These are phyloP conservation scores for Hemicordylus capensis DNA, from an alignment of 2,113 vertebrate species.

Conservation along the genomic window DNA sequence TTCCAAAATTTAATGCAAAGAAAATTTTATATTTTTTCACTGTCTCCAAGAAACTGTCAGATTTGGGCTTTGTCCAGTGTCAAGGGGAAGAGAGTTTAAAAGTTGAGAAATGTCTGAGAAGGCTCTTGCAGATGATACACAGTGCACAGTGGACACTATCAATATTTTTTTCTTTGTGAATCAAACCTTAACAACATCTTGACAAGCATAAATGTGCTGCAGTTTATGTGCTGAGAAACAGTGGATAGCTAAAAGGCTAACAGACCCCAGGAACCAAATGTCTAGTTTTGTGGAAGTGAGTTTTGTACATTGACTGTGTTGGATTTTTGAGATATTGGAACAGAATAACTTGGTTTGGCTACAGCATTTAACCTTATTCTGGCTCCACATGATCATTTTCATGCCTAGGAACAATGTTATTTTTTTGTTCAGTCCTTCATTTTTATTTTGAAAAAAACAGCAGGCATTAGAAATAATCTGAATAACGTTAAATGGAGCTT, in stretches of 20 bases:
- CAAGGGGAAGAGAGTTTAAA: not conserved
- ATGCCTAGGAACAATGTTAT: not conserved
- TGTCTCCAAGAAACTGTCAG: not conserved
- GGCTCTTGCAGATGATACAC: too few species aligned
- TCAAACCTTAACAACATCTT: not conserved
- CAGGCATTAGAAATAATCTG: not conserved
- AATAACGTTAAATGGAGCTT: conserved; percentile 8
- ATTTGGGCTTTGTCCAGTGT: not conserved
- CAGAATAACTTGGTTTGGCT: not conserved
- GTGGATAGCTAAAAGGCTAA: not conserved
- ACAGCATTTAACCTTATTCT: not conserved
- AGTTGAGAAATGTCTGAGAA: not conserved
- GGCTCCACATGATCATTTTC: not conserved
- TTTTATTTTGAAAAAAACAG: conserved; percentile 18
- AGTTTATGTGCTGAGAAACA: not conserved
- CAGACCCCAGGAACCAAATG: not conserved
- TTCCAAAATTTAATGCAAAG: not conserved
- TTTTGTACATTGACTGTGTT: not conserved
- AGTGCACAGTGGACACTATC: too few species aligned
- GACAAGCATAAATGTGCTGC: not conserved
- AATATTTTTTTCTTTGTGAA: not conserved
- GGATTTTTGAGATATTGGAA: not conserved
- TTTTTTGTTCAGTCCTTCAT: not conserved
- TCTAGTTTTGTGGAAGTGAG: not conserved
- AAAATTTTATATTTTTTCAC: not conserved